Evolutionary conservation across 2,888 invertebrate genomes (phyloP).

Genomic region (Andricus curvator): DNA sequence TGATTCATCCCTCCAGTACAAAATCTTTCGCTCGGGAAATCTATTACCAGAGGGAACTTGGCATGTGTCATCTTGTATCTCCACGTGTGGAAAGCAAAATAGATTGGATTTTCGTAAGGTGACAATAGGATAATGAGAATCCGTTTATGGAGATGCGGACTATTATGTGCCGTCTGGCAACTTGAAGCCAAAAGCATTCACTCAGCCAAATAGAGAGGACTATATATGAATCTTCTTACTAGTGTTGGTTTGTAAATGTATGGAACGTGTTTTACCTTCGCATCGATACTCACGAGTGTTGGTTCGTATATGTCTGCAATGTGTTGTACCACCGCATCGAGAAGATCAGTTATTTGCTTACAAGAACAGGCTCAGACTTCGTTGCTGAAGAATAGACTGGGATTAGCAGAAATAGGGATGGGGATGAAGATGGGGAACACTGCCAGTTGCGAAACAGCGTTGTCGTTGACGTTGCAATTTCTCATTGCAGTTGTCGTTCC

Average conservation of each 20-base stretch:
- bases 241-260: background rate
- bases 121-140: constrained; percentile 47
- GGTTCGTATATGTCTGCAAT: constrained; percentile 31
- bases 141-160: constrained; percentile 65
- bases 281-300: constrained; percentile 13
- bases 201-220: constrained; percentile 33
- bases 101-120: constrained; percentile 45
- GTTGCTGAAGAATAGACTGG: constrained; percentile 21
- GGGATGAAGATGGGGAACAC: constrained; percentile 53
- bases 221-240: constrained; percentile 1
- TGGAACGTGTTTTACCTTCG: constrained; percentile 47
- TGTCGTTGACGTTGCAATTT: background rate
- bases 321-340: constrained; percentile 49
- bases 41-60: constrained; percentile 40
- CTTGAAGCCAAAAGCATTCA: constrained; percentile 51
- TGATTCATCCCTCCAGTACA: constrained; percentile 7
- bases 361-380: constrained; percentile 55
- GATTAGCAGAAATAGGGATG: constrained; percentile 57
- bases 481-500: background rate
- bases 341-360: constrained; percentile 67
- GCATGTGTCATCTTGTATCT: constrained; percentile 43
- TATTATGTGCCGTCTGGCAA: constrained; percentile 62
- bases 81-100: constrained; percentile 32
- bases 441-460: background rate
- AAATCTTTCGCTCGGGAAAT: constrained; percentile 23